phyloP scores from a whole-genome alignment of 2,888 invertebrate species.

The Caenorhabditis wallacei region DNA sequence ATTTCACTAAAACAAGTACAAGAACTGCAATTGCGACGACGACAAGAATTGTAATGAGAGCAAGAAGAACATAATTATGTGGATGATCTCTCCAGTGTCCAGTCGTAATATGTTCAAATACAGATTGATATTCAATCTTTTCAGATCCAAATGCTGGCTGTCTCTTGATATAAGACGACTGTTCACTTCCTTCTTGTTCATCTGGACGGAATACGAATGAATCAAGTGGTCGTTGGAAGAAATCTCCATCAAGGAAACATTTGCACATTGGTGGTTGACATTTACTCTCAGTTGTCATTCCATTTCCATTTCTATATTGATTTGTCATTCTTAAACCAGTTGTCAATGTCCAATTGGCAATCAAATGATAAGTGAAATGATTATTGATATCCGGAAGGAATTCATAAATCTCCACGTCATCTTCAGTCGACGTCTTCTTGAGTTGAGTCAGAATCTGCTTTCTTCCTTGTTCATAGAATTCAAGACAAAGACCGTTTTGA shows the following conservation, averaged over 20 bases:
- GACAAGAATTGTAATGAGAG: constrained; percentile 73
- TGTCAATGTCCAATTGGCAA: constrained; percentile 83
- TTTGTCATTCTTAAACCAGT: constrained; percentile 73
- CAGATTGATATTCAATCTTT: constrained; percentile 72
- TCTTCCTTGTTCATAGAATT: constrained; percentile 80
- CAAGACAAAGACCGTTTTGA: constrained; percentile 79
- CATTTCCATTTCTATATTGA: constrained; percentile 69
- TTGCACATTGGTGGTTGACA: constrained; percentile 82
- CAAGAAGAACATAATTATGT: constrained; percentile 77
- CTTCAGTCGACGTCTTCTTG: constrained; percentile 73
- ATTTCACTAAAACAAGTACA: constrained; percentile 75
- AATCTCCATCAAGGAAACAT: constrained; percentile 80
- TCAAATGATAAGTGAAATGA: constrained; percentile 75
- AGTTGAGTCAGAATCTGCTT: constrained; percentile 74
- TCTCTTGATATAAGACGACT: constrained; percentile 75
- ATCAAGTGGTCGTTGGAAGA: constrained; percentile 76
- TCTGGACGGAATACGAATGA: constrained; percentile 67
- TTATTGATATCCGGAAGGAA: constrained; percentile 73
- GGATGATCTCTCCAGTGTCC: constrained; percentile 77
- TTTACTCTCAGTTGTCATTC: constrained; percentile 57
- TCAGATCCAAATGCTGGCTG: constrained; percentile 76
- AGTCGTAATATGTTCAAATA: constrained; percentile 73
- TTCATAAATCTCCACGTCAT: constrained; percentile 80
- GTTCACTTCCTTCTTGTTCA: constrained; percentile 39
- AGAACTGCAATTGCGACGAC: constrained; percentile 74